phyloP scores from a whole-genome alignment of 2,113 vertebrate species.

The Siniperca knerii region DNA sequence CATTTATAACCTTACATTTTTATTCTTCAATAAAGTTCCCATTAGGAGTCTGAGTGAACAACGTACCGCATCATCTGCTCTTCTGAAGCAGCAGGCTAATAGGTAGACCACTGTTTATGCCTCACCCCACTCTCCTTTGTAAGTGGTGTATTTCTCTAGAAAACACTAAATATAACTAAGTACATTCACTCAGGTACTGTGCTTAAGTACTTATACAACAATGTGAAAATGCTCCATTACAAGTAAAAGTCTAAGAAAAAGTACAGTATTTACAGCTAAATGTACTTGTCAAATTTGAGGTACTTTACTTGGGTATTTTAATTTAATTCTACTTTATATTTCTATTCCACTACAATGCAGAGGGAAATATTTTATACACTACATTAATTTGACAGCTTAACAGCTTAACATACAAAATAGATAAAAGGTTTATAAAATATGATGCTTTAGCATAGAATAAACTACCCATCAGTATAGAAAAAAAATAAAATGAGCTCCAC shows the following conservation, averaged over 20 bases:
- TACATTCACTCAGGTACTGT: neutral
- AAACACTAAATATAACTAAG: slow-evolving; percentile 1
- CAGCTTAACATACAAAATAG: neutral
- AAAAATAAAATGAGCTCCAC: neutral
- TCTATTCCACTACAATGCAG: neutral
- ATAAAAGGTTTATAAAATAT: neutral
- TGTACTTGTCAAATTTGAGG: neutral
- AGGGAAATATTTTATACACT: neutral
- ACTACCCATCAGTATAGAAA: neutral
- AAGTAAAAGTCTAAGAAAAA: neutral
- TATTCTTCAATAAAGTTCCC: slow-evolving; percentile 58
- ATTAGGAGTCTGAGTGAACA: slow-evolving; percentile 27
- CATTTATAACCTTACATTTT: slow-evolving; percentile 35
- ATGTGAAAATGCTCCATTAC: neutral
- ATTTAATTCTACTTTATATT: neutral
- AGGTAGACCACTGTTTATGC: slow-evolving; percentile 17
- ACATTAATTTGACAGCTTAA: neutral
- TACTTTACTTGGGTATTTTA: neutral
- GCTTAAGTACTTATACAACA: neutral
- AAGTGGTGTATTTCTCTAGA: neutral
- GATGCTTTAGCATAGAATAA: neutral
- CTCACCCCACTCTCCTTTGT: neutral
- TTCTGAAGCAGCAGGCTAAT: slow-evolving; percentile 32
- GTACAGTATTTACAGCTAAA: neutral
- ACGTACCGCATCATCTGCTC: slow-evolving; percentile 30